Evolutionary conservation across 2,113 vertebrate genomes (phyloP), one percentile per base, ranked within the genome.

Genomic region (Nibea albiflora): DNA sequence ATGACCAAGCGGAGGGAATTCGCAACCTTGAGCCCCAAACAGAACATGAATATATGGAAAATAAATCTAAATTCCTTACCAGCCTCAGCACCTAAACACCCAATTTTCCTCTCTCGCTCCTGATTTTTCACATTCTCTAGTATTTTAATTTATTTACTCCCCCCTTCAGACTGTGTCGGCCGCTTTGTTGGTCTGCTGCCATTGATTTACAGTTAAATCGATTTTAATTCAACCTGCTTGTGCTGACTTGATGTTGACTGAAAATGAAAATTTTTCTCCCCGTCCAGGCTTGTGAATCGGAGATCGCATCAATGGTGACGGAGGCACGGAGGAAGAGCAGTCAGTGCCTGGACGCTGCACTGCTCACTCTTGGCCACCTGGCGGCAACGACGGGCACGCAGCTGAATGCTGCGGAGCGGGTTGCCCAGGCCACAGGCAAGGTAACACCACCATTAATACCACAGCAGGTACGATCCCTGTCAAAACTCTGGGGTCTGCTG

Each of bases 261-360:
- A 78, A 78, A 86, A 65, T 53, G 4, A 26, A 79, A 28, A 12
- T 11, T 63, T 70, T 62, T 68, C 50, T 61, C 28, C 19, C 22
- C 53, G 17, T 71, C 71, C 52, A 99, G 98, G 98, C 97, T 0
- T 98, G 98, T 78, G 96, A 96, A 85, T 98, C 96, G 4, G 98
- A 99, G 92, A 97, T 99, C 87, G 93, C 96, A 4, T 96, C 96
- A 0, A 97, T 99, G 97, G 97, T 99, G 81, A 93, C 89, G 14
- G 98, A 99, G 88, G 96, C 97, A 57, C 85, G 86, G 50, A 95
- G 84, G 78, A 97, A 96, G 94, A 94, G 93, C 73, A 85, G 90
- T 12, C 88, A 94, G 65, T 95, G 92, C 62, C 68, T 96, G 64
- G 94, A 94, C 31, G 93, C 90, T 19, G 92, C 93, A 1, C 73